Evolutionary conservation across 2,797 vertebrate species (phyloP), one percentile per base, ranked within the genome.

Genomic region (Ptychadena robeensis): DNA sequence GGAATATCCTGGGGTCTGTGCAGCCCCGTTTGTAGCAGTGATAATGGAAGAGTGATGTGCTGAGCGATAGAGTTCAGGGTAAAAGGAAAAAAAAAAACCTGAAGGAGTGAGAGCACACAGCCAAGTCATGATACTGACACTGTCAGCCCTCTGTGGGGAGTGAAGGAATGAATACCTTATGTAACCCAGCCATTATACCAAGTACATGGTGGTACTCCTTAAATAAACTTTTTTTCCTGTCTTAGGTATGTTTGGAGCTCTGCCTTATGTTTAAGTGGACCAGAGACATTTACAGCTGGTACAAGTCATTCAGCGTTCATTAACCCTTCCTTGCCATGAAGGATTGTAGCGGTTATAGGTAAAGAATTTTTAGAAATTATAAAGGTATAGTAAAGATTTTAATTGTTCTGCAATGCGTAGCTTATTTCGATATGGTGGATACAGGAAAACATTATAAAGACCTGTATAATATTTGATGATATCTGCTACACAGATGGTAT

Each of bases 211-310:
- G 91, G 91, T 91, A 91, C 90, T 87, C 79, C 74, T 86, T 86
- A 91, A 91, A 92, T 90, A 91, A 91, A 91, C 86, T 88, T 80
- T 87, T 87, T 84, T 68, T 59, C 86, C 87, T 85, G 75, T 14
- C 87, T 87, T 90, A 91, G 89, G 88, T 89, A 91, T 91, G 89
- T 90, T 89, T 91, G 89, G 89, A 88, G 87, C 83, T 86, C 72
- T 90, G 88, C 90, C 90, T 87, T 85, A 82, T 87, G 86, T 85
- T 88, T 87, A 81, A 88, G 86, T 4, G 89, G 88, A 90, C 89
- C 89, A 91, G 87, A 87, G 89, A 86, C 89, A 85, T 89, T 89
- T 89, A 89, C 83, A 68, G 82, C 87, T 86, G 82, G 78, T 85
- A 84, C 77, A 85, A 80, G 83, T 81, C 65, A 80, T 76, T 37